Base-by-base conservation (phyloP, 2,797 vertebrate species). In the Typhlichthys subterraneus region DNA sequence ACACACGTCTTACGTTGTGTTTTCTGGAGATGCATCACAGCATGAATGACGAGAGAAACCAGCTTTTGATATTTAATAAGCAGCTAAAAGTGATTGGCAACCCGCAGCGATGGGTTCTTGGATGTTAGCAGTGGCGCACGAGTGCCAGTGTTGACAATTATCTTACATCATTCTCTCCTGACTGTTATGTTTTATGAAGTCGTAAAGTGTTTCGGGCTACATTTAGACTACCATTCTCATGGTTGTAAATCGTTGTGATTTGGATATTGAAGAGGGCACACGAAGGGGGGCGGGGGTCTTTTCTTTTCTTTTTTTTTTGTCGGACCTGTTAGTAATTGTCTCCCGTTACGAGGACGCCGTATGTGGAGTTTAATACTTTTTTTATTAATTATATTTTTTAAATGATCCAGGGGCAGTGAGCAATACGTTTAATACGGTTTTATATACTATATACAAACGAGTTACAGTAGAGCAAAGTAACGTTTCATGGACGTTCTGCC, bases 1-100 rank as follows among this genome's bases (percentile, higher is more conserved):
- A 79, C 85, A 84, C 83, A 80, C 83, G 63, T 73, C 69, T 63
- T 57, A 67, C 52, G 55, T 77, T 69, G 70, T 59, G 70, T 63
- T 75, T 72, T 53, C 79, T 61, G 59, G 69, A 77, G 73, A 71
- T 64, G 69, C 74, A 68, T 57, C 68, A 59, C 63, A 63, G 45
- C 72, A 71, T 81, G 63, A 61, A 80, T 53, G 15, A 59, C 55
- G 63, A 68, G 47, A 38, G 52, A 51, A 57, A 57, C 65, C 59
- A 46, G 47, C 33, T 10, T 9, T 65, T 62, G n/a, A 13, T 1
- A 7, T 13, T 19, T 14, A 23, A 13, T 38, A 72, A 72, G 31
- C 57, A 60, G 57, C 50, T 63, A 6, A 45, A 50, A 69, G 8
- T 71, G 63, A 73, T 68, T 53, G 19, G 55, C 66, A 53, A 68